A percentile compares a stretch with the other conserved stretches of the same genome.
Evolutionary conservation across 1,140 invertebrate genomes (phyloP).

Genomic region (Brachionus koreanus): DNA sequence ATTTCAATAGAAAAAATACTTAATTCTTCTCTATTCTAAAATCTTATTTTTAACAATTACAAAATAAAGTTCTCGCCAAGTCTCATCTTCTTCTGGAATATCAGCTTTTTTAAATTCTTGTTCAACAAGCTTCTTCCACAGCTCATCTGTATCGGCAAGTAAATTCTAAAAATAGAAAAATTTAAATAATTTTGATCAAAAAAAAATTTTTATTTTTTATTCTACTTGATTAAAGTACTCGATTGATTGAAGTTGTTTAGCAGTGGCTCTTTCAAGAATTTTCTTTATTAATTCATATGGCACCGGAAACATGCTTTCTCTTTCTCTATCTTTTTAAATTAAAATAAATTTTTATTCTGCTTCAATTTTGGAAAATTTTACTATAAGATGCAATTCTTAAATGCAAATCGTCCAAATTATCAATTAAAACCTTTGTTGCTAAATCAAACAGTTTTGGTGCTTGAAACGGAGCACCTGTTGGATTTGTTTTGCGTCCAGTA

Average conservation of each 20-base stretch:
- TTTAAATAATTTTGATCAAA: not conserved
- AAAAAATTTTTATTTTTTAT: not conserved
- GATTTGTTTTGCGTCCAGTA: conserved; percentile 17
- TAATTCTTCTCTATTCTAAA: not conserved
- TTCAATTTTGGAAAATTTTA: not conserved
- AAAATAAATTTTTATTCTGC: not conserved
- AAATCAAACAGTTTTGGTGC: conserved; percentile 17
- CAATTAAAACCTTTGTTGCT: not conserved
- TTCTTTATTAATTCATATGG: conserved; percentile 1
- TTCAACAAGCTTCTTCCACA: conserved; percentile 36
- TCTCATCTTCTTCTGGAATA: not conserved
- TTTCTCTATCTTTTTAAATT: not conserved
- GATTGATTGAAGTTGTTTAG: conserved; percentile 28
- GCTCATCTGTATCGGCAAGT: not conserved
- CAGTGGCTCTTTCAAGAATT: conserved; percentile 18
- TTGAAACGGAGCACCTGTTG: not conserved
- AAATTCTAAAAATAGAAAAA: not conserved
- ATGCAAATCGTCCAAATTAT: conserved; percentile 17
- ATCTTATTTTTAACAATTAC: not conserved
- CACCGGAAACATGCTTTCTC: conserved; percentile 18
- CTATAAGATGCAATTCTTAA: conserved; percentile 4
- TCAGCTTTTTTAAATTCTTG: conserved; percentile 30
- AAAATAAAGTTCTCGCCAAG: conserved; percentile 39
- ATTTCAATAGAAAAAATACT: not conserved
- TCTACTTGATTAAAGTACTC: conserved; percentile 37